A percentile compares a stretch with the other conserved stretches of the same genome.
Conservation (phyloP, 2,888 invertebrate genomes). For the Drosophila nigritarsus region DNA sequence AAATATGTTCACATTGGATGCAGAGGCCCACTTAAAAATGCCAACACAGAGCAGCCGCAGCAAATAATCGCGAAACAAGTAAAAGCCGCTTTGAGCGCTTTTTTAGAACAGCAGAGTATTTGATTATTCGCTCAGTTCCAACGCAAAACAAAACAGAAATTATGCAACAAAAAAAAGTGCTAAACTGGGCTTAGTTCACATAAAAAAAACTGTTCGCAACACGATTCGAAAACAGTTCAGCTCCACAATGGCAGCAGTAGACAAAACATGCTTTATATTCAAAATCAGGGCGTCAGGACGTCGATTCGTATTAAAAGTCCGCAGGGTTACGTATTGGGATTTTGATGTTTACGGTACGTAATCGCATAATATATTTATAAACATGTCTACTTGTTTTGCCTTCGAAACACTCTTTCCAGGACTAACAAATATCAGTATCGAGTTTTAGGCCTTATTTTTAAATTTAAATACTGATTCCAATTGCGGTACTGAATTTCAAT, state of each 20-base stretch:
- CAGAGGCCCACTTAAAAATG: slow-evolving; percentile 23
- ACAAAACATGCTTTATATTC: neutral
- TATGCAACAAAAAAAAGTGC: neutral
- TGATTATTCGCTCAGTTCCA: slow-evolving; percentile 6
- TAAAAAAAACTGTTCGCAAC: neutral
- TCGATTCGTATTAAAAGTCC: neutral
- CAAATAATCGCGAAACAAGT: slow-evolving; percentile 15
- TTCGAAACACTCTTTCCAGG: too few species aligned
- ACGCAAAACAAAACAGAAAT: slow-evolving; percentile 1
- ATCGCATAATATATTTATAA: too few species aligned
- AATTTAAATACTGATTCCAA: neutral
- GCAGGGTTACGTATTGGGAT: neutral
- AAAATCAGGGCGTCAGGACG: neutral
- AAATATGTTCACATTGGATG: slow-evolving; percentile 28
- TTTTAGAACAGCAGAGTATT: slow-evolving; percentile 11
- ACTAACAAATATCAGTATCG: neutral
- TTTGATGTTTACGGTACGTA: too few species aligned
- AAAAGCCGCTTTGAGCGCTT: slow-evolving; percentile 16
- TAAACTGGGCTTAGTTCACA: neutral
- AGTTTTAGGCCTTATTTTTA: neutral
- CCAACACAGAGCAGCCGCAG: slow-evolving; percentile 14
- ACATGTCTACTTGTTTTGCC: neutral
- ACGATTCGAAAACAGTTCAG: neutral
- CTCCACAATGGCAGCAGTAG: neutral
- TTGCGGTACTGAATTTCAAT: neutral